phyloP scores from a whole-genome alignment of 2,888 invertebrate genomes.

The Tipula helvola region DNA sequence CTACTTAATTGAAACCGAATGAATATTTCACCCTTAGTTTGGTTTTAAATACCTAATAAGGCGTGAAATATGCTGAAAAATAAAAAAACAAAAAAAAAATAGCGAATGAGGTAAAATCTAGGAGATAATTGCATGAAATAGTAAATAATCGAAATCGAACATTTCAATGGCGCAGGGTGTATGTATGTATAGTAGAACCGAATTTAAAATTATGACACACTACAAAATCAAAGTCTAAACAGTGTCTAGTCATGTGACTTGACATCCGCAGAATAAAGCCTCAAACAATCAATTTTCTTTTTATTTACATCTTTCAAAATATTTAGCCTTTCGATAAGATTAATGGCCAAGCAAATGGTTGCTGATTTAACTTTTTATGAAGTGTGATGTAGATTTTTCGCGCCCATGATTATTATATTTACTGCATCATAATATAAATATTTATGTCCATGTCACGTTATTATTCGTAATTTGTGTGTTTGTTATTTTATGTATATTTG shows the following conservation, averaged over 20 bases:
- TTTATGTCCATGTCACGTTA: constrained; percentile 4
- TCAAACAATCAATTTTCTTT: too few relatives aligned
- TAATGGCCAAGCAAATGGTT: background rate
- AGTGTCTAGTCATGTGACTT: background rate
- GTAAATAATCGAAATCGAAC: too few relatives aligned
- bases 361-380: background rate
- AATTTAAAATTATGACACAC: background rate
- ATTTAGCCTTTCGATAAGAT: background rate
- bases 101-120: too few relatives aligned
- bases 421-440: too few relatives aligned
- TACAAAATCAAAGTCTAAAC: background rate
- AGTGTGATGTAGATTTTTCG: background rate
- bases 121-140: too few relatives aligned
- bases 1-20: too few relatives aligned
- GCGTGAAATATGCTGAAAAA: too few relatives aligned
- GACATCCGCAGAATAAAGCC: background rate
- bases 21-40: too few relatives aligned
- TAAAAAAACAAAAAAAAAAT: too few relatives aligned
- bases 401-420: background rate
- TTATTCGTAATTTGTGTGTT: background rate
- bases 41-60: too few relatives aligned
- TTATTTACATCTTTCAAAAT: background rate
- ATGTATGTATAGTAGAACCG: background rate
- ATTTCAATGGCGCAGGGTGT: too few relatives aligned
- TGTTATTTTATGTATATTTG: background rate